These are phyloP conservation scores for Rhinolophus sinicus DNA, from an alignment of 2,113 vertebrate species.

Conservation along the genomic window DNA sequence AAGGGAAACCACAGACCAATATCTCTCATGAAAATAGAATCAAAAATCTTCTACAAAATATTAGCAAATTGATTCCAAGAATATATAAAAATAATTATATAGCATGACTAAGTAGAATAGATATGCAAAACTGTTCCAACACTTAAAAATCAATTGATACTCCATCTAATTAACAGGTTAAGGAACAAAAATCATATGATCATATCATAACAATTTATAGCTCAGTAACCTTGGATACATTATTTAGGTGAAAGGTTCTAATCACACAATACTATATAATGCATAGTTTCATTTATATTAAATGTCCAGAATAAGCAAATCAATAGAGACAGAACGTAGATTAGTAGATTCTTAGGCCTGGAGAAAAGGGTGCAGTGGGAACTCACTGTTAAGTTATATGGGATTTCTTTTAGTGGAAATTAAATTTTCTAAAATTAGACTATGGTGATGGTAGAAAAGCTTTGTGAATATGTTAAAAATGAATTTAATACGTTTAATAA, in stretches of 20 bases:
- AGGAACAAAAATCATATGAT: neutral
- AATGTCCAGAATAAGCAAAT: neutral
- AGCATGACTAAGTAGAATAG: neutral
- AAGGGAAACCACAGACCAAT: neutral
- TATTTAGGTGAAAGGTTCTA: neutral
- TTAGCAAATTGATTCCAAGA: neutral
- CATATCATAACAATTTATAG: neutral
- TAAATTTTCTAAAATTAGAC: neutral
- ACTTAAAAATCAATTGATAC: neutral
- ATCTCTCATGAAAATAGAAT: neutral
- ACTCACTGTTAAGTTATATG: neutral
- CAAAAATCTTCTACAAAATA: neutral
- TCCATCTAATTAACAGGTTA: neutral
- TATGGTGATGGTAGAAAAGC: neutral
- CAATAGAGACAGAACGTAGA: neutral
- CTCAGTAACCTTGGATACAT: neutral
- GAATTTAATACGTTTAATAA: neutral
- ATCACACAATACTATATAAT: neutral
- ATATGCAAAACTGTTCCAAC: neutral
- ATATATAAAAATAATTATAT: neutral
- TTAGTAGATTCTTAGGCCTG: neutral
- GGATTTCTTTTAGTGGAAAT: neutral
- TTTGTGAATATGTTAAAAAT: constrained; percentile 24
- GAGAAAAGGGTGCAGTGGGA: neutral
- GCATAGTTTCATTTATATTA: neutral